Base-by-base conservation (phyloP, 2,888 invertebrate genomes). In the Drosophila hamatofila region DNA sequence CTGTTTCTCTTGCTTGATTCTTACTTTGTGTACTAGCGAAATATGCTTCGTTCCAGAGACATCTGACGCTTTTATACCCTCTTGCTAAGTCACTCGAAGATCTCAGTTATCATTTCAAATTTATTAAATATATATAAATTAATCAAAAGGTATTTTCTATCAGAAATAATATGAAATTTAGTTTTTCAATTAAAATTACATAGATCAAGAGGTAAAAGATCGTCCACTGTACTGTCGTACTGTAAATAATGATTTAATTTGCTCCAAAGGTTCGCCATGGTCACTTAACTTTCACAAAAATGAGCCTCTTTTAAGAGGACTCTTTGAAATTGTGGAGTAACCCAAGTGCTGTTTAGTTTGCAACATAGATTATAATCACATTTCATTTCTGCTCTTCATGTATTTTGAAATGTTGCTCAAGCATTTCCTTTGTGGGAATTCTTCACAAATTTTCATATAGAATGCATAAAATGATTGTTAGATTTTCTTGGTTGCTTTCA, bases 401-500 rank as follows among this genome's bases (percentile, higher is more conserved):
- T 9, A 9, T 12, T 21, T 27, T 37, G 23, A 42, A 23, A 46
- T 21, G 44, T 48, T 46, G 18, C 18, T 58, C 42, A 23, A 62
- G 54, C 27, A 51, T 69, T 61, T 16, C 12, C 35, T 52, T 52
- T 39, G 23, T 66, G 33, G 12, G 27, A 27, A 55, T 41, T 55
- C 14, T 41, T 48, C 12, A 30, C 11, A 42, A 23, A 23, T 48
- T 21, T 48, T 54, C 16, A 21, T 41, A 39, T n/a, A 27, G 62
- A 54, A 54, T 48, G 46, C 25, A 48, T 54, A 48, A 57, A 41
- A 49, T 54, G 35, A 37, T 60, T 54, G 46, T 68, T 49, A 61
- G 61, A 39, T 58, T 35, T 42, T 27, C 18, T 39, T 55, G 49
- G 41, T 25, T 18, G 30, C 11, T n/a, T n/a, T n/a, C 55, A 27